Evolutionary conservation across 2,888 invertebrate genomes (phyloP).

Genomic region (Phyllotreta cruciferae): DNA sequence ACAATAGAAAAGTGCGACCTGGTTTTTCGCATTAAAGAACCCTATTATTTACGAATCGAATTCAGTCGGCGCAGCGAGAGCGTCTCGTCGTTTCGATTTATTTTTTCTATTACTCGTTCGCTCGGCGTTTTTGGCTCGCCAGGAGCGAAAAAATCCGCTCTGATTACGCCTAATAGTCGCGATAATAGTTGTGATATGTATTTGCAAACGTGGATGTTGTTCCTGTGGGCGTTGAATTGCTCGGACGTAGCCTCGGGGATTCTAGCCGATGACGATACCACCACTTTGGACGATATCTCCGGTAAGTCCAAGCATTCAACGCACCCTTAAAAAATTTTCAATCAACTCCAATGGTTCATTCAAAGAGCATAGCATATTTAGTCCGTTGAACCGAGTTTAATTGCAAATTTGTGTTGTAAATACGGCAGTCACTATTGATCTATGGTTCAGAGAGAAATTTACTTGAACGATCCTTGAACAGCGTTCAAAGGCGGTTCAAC

Average conservation of each 20-base stretch:
- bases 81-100: constrained; percentile 6
- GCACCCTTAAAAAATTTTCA: too few species aligned
- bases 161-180: constrained; percentile 51
- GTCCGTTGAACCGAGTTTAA: too few species aligned
- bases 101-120: too few species aligned
- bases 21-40: constrained; percentile 45
- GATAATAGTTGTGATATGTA: constrained; percentile 47
- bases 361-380: too few species aligned
- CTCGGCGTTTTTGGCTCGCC: too few species aligned
- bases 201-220: constrained; percentile 56
- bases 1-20: constrained; percentile 50
- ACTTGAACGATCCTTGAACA: too few species aligned
- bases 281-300: constrained; percentile 43
- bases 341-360: too few species aligned
- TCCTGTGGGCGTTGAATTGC: constrained; percentile 55
- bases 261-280: constrained; percentile 55
- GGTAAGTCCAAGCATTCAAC: constrained; percentile 40
- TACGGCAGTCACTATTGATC: too few species aligned
- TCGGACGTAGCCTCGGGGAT: constrained; percentile 50
- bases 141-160: constrained; percentile 47
- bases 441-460: too few species aligned
- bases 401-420: too few species aligned
- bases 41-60: constrained; percentile 37
- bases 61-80: constrained; percentile 36
- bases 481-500: too few species aligned